Evolutionary conservation across 2,113 vertebrate genomes (phyloP), one percentile per base, ranked within the genome.

Genomic region (Charadrius vociferus): DNA sequence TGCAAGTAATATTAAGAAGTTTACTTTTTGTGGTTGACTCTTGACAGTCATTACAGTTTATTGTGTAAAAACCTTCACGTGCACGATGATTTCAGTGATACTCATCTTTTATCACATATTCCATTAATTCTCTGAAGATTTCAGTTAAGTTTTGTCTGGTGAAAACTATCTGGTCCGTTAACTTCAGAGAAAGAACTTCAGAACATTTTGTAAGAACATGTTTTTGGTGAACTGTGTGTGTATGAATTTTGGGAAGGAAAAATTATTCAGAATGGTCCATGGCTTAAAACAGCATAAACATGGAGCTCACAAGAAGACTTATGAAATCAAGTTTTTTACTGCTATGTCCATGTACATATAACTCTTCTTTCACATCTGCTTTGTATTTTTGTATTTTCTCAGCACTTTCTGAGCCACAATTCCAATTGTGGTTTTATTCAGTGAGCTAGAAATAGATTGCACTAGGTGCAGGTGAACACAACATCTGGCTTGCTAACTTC

Each of bases 401-500:
- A 66, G 26, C 37, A 77, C 59, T 70, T 94, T 89, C 43, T 78
- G 45, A 77, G 43, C 43, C 18, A 36, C 62, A 39, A 10, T 94
- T 95, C 67, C 50, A 73, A 55, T 53, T 83, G 62, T 73, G 67
- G 9, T 72, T 92, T 93, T 90, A 92, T 95, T 95, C 81, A 80
- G 68, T 62, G 55, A 90, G 41, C 79, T 94, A 71, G 59, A 92
- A 82, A 82, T 72, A 77, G 58, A 58, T 94, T 89, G 72, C 81
- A 49, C 9, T 92, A 30, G 34, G 36, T 94, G 59, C 82, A 97
- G 85, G 88, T 94, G 75, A 83, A 88, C 66, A 58, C 41, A 95
- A 66, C 63, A 93, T 92, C 71, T 95, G 92, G 74, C 55, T 92
- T 68, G 17, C 41, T 78, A 74, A 81, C 30, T 82, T 94, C 47